Conservation (phyloP, 2,797 vertebrate genomes). For the Selene dorsalis region DNA sequence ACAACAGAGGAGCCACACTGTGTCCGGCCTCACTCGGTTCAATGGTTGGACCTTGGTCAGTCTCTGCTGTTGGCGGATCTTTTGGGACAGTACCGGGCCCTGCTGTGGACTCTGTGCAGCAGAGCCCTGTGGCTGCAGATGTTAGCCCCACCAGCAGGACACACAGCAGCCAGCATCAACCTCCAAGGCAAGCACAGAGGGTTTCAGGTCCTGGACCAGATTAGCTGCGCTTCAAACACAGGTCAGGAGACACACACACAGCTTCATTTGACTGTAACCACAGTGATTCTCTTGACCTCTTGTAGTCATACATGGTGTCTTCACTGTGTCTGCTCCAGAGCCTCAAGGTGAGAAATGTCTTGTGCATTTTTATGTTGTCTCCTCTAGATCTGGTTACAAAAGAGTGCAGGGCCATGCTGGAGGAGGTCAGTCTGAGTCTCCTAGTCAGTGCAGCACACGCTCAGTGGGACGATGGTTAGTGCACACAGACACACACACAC, state of each 20-base stretch:
- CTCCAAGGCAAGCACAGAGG: slow-evolving; percentile 66
- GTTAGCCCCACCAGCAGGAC: slow-evolving; percentile 47
- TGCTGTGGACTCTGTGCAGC: slow-evolving; percentile 74
- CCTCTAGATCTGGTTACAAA: slow-evolving; percentile 69
- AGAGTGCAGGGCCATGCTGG: slow-evolving; percentile 76
- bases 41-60: slow-evolving; percentile 70
- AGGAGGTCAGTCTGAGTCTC: slow-evolving; percentile 69
- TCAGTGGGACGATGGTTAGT: slow-evolving; percentile 85
- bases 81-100: slow-evolving; percentile 69
- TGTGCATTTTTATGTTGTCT: slow-evolving; percentile 32
- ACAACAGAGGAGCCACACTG: not conserved
- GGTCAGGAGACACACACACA: slow-evolving; percentile 42
- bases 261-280: too few relatives aligned
- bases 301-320: too few relatives aligned
- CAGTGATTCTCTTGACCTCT: too few relatives aligned
- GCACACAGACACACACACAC: not conserved
- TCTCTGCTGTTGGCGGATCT: slow-evolving; percentile 64
- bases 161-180: slow-evolving; percentile 67
- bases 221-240: slow-evolving; percentile 46
- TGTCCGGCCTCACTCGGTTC: slow-evolving; percentile 56
- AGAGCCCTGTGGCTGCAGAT: slow-evolving; percentile 66
- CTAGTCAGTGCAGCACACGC: slow-evolving; percentile 75
- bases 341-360: too few relatives aligned
- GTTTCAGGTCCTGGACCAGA: slow-evolving; percentile 61
- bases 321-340: too few relatives aligned